A percentile compares a stretch with the other conserved stretches of the same genome.
Evolutionary conservation across 2,888 invertebrate species (phyloP).

Genomic region (Ichneumon xanthorius): DNA sequence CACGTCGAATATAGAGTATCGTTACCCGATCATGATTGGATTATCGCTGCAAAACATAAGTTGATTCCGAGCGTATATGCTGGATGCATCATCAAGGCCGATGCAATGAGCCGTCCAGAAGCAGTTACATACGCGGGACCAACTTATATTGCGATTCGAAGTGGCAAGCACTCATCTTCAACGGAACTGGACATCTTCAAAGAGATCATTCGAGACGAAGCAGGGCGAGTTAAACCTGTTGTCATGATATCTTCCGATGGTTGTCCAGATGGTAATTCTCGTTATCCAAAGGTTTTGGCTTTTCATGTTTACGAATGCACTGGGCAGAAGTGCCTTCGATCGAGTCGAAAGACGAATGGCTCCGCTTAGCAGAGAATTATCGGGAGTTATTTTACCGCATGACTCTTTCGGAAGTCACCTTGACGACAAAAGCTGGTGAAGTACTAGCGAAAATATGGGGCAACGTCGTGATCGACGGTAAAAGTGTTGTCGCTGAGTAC

Average conservation of each 20-base stretch:
- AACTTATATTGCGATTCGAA: constrained; percentile 40
- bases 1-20: constrained; percentile 70
- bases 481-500: constrained; percentile 65
- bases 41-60: constrained; percentile 13
- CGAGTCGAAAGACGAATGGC: constrained; percentile 73
- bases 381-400: constrained; percentile 76
- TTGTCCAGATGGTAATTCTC: constrained; percentile 72
- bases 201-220: too few relatives aligned
- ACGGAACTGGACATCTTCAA: too few relatives aligned
- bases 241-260: constrained; percentile 75
- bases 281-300: constrained; percentile 25
- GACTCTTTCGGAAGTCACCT: constrained; percentile 77
- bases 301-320: too few relatives aligned
- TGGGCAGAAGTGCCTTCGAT: too few relatives aligned
- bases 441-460: constrained; percentile 79
- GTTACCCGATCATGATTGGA: constrained; percentile 65
- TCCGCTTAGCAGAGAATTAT: constrained; percentile 66
- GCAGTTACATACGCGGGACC: constrained; percentile 41
- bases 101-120: constrained; percentile 42
- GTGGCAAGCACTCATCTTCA: too few relatives aligned
- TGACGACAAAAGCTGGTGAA: constrained; percentile 76
- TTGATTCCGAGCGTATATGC: constrained; percentile 30
- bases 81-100: constrained; percentile 32
- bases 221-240: constrained; percentile 73
- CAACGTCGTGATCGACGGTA: constrained; percentile 74